Base-by-base conservation (phyloP, 2,888 invertebrate genomes). In the Flexamia atlantica region DNA sequence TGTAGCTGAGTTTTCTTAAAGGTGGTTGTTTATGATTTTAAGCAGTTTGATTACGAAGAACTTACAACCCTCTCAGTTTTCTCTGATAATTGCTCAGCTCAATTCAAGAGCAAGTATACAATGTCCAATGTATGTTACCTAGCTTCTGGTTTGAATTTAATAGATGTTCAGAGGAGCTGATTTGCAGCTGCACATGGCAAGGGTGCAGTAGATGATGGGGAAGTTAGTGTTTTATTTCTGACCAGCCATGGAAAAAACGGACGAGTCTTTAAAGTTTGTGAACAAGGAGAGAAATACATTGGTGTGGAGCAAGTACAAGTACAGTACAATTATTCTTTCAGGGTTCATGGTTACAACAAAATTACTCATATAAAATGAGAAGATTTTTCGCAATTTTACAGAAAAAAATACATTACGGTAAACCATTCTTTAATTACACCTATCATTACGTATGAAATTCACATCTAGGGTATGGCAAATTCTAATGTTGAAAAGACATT, bases 161-260 rank as follows among this genome's bases (percentile, higher is more conserved):
- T 7, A 30, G 28, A 79, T 79, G 64, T 64, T 40, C 23, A 60
- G 28, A 80, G 83, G 83, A 64, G 50, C 32, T 68, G 46, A 23
- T 83, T 83, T 64, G 83, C 83, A 25, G 12, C 83, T 30, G 68
- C 64, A 36, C 83, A 83, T 53, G 80, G 83, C 23, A 83, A 83
- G 64, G 80, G 83, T 46, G 80, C 80, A 20, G 80, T 83, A 30
- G 83, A 83, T 81, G 36, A 36, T 36, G 36, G 36, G 36, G 36
- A 36, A 36, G 36, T 36, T 36, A 36, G 36, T 36, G 36, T 36
- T 36, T 36, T 36, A 36, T 36, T 36, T 36, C 36, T 36, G 36
- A 36, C 36, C 36, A 36, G 36, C 36, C 36, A 36, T 36, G 36
- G 36, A 36, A 36, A 36, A 36, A 36, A 36, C 36, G 36, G 36